Evolutionary conservation across 2,797 vertebrate genomes (phyloP), one percentile per base, ranked within the genome.

Genomic region (Coranthus polyacanthus): DNA sequence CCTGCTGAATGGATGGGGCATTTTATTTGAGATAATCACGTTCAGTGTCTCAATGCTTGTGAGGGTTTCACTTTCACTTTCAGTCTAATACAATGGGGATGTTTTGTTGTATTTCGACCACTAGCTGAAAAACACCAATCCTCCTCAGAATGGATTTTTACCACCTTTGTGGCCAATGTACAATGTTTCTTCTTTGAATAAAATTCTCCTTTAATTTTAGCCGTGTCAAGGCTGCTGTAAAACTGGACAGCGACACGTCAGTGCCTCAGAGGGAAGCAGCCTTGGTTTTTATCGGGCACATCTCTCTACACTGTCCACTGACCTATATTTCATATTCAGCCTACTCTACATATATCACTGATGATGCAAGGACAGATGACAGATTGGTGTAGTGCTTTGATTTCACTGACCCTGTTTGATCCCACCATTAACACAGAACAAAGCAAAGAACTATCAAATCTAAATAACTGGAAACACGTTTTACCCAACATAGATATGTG

Each of bases 281-380:
- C 82, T 85, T 73, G 68, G n/a, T 68, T 80, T 84, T 83, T 72
- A 90, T 81, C 57, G 72, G 60, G 46, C n/a, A n/a, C n/a, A 38
- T 39, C 51, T 38, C 36, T 6, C 1, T 57, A 29, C 64, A 22
- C 75, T 80, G 65, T 82, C 55, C 59, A 41, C 62, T 79, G 67
- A 80, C 79, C 86, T 72, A 69, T 82, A 86, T 84, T 83, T 78
- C 79, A 81, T 46, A 52, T 43, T 73, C 58, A 78, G 44, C 49
- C 53, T 64, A 54, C 71, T 70, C 70, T 65, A 57, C 56, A 64
- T 68, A 69, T 72, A 83, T 84, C 79, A 76, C 53, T 18, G 51
- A 77, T 78, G 71, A 83, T 76, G 72, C 65, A 60, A 77, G 65
- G 70, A 71, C 66, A 59, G 68, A 74, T 42, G 71, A 69, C 62